These are phyloP conservation scores for Galagoides demidoff DNA, from an alignment of 2,797 vertebrate genomes.

Conservation along the genomic window DNA sequence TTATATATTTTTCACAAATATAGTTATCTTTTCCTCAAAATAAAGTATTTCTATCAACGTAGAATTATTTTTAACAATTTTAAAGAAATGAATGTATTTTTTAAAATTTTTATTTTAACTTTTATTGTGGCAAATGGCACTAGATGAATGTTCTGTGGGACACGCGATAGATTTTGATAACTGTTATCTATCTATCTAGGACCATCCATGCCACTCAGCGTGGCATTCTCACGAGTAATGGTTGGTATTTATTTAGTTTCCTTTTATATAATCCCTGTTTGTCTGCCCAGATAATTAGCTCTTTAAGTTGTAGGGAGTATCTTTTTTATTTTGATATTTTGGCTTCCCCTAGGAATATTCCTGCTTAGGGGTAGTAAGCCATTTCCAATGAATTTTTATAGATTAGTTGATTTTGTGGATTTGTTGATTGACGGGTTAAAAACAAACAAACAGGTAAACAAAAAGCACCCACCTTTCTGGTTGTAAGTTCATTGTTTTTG, in stretches of 20 bases:
- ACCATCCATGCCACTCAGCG: background rate
- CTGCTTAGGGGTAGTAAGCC: background rate
- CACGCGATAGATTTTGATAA: background rate
- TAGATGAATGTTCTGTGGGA: background rate
- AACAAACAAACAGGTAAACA: background rate
- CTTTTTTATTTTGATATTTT: background rate
- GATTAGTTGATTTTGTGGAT: background rate
- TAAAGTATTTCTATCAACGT: background rate
- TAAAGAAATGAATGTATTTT: background rate
- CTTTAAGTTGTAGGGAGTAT: background rate
- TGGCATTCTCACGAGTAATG: background rate
- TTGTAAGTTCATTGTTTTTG: background rate
- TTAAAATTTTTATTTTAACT: background rate
- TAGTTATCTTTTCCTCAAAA: background rate
- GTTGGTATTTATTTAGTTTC: conserved; percentile 10
- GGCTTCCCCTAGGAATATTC: background rate
- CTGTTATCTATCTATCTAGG: background rate
- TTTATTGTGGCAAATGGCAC: background rate
- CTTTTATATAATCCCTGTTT: background rate
- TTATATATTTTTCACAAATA: background rate
- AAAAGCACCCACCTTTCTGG: background rate
- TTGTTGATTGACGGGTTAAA: background rate
- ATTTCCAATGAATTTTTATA: conserved; percentile 17
- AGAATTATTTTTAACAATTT: background rate
- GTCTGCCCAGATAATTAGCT: background rate